Conservation (phyloP, 2,888 invertebrate species). For the Cartodere bifasciata region DNA sequence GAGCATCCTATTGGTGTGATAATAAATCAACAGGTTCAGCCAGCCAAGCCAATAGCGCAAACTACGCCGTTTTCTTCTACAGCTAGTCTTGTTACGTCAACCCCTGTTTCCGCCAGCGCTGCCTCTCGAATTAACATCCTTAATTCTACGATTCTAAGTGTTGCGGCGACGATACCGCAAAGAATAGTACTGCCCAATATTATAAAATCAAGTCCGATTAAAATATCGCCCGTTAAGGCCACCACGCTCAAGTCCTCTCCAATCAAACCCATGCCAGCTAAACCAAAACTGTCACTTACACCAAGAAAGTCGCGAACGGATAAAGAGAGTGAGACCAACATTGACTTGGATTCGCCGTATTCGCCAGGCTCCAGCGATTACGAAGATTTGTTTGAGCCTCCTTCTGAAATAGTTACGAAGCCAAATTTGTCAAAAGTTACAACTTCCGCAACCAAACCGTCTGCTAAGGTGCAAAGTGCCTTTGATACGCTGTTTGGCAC, state of each 20-base stretch:
- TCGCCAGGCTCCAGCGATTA: conserved; percentile 83
- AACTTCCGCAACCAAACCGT: conserved; percentile 18
- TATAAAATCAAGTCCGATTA: conserved; percentile 36
- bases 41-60: conserved; percentile 28
- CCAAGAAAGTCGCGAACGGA: conserved; percentile 16
- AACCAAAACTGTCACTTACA: conserved; percentile 35
- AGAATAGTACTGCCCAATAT: conserved; percentile 40
- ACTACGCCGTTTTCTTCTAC: conserved; percentile 27
- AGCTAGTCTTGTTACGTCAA: conserved; percentile 29
- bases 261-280: conserved; percentile 46
- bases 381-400: conserved; percentile 78
- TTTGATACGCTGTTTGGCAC: conserved; percentile 56
- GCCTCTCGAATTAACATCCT: conserved; percentile 31
- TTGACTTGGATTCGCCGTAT: conserved; percentile 74
- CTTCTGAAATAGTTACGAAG: conserved; percentile 31
- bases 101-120: conserved; percentile 25
- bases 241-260: conserved; percentile 42
- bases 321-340: conserved; percentile 39
- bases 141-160: conserved; percentile 24
- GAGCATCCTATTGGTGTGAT: conserved; percentile 20
- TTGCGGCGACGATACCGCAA: conserved; percentile 28
- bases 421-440: conserved; percentile 14
- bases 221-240: conserved; percentile 39
- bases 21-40: conserved; percentile 23
- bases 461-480: conserved; percentile 32